Conservation (phyloP, 2,797 vertebrate species). For the Tarsius wallacei region DNA sequence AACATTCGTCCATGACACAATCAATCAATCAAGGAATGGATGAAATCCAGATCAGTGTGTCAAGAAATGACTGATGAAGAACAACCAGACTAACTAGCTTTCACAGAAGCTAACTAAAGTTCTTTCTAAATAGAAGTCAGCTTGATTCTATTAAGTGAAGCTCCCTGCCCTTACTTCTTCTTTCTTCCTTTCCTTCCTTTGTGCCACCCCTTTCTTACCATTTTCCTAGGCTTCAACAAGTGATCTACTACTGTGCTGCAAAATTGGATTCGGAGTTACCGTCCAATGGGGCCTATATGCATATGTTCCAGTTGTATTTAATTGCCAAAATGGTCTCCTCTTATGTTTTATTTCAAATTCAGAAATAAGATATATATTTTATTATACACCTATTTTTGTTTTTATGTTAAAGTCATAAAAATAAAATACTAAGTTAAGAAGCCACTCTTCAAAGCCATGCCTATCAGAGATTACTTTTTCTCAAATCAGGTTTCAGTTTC, state of each 20-base stretch:
- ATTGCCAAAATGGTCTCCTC: constrained; percentile 85
- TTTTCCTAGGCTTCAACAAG: constrained; percentile 78
- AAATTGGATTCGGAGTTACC: constrained; percentile 72
- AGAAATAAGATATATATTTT: constrained; percentile 69
- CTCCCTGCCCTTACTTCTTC: constrained; percentile 5
- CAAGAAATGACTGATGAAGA: constrained; percentile 93
- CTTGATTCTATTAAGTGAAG: constrained; percentile 92
- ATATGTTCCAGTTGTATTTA: constrained; percentile 73
- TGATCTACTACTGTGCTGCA: constrained; percentile 66
- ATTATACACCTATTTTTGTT: constrained; percentile 84
- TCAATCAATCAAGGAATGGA: constrained; percentile 96
- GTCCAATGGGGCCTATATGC: constrained; percentile 58
- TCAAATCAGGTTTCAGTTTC: constrained; percentile 90
- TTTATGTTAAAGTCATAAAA: constrained; percentile 89
- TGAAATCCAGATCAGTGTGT: constrained; percentile 94
- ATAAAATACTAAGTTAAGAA: constrained; percentile 88
- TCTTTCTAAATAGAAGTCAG: constrained; percentile 92
- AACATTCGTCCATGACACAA: constrained; percentile 96
- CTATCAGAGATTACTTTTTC: constrained; percentile 91
- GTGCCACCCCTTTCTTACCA: constrained; percentile 27
- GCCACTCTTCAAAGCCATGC: constrained; percentile 88
- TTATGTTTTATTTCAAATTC: constrained; percentile 86
- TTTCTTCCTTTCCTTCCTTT: background rate
- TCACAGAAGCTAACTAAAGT: constrained; percentile 88
- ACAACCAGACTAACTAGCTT: constrained; percentile 90